Percentiles rank a stretch among this genome's conserved stretches.
Conservation (phyloP, 1,140 invertebrate species). For the Lysiphlebus fabarum region DNA sequence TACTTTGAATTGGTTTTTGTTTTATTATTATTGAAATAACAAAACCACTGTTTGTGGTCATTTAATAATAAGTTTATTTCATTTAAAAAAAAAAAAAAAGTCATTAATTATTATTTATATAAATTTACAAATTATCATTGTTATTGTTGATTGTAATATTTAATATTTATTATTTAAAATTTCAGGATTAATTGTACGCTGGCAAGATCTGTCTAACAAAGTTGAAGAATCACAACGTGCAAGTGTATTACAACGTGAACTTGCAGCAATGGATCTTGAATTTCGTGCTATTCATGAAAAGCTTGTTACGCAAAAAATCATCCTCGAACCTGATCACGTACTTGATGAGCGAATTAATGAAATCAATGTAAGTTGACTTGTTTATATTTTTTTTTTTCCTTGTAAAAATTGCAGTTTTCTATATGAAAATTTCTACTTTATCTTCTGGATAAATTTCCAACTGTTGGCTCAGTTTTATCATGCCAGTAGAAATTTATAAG, state of each 20-base stretch:
- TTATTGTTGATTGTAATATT: not conserved
- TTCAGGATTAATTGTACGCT: slow-evolving; percentile 59
- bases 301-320: slow-evolving; percentile 45
- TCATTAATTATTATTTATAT: too few relatives aligned
- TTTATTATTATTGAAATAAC: too few relatives aligned
- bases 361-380: slow-evolving; percentile 53
- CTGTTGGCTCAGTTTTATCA: too few relatives aligned
- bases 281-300: slow-evolving; percentile 44
- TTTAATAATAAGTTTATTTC: too few relatives aligned
- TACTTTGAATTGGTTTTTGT: too few relatives aligned
- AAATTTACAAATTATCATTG: too few relatives aligned
- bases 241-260: slow-evolving; percentile 51
- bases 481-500: too few relatives aligned
- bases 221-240: slow-evolving; percentile 56
- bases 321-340: slow-evolving; percentile 46
- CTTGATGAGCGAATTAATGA: slow-evolving; percentile 56
- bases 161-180: slow-evolving; percentile 17
- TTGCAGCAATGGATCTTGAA: slow-evolving; percentile 48
- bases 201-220: slow-evolving; percentile 57
- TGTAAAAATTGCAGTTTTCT: too few relatives aligned
- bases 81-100: too few relatives aligned
- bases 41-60: too few relatives aligned
- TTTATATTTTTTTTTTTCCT: not conserved
- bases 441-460: too few relatives aligned
- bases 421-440: slow-evolving; percentile 10